phyloP scores from a whole-genome alignment of 2,113 vertebrate species.

The Pleuronectes platessa region DNA sequence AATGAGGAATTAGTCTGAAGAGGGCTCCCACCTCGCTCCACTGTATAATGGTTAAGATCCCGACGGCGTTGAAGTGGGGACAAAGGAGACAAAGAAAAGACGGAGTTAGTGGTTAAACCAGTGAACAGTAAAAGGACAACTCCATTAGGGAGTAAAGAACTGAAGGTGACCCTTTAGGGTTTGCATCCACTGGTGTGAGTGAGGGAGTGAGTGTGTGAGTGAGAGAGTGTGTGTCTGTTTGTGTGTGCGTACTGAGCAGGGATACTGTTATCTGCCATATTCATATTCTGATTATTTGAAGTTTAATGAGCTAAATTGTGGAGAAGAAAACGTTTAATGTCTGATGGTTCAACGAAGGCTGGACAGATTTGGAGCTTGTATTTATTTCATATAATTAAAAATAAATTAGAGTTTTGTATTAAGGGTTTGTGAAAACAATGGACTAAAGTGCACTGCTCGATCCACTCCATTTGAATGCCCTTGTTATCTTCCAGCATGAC shows the following conservation, averaged over 20 bases:
- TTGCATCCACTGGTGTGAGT: slow-evolving; percentile 44
- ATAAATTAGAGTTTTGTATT: slow-evolving; percentile 6
- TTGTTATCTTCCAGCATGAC: slow-evolving; percentile 64
- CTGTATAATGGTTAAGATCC: slow-evolving; percentile 67
- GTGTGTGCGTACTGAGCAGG: slow-evolving; percentile 15
- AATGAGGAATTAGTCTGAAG: slow-evolving; percentile 28
- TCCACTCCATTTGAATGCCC: slow-evolving; percentile 40
- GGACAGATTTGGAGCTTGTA: slow-evolving; percentile 10
- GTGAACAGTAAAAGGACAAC: slow-evolving; percentile 31
- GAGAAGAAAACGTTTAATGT: slow-evolving; percentile 16
- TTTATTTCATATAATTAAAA: not conserved
- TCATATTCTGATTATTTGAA: slow-evolving; percentile 20
- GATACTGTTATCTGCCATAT: slow-evolving; percentile 9
- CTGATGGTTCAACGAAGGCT: slow-evolving; percentile 12
- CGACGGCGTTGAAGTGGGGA: slow-evolving; percentile 49
- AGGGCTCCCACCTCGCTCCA: slow-evolving; percentile 82
- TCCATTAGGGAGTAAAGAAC: slow-evolving; percentile 30
- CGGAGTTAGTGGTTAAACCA: slow-evolving; percentile 63
- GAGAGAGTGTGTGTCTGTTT: too few relatives aligned
- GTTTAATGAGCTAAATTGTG: slow-evolving; percentile 35
- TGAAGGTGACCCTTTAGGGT: slow-evolving; percentile 57
- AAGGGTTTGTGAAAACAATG: not conserved
- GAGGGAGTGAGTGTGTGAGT: slow-evolving; percentile 18
- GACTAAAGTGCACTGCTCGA: not conserved
- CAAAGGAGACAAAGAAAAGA: slow-evolving; percentile 58